These are phyloP conservation scores for Ovis aries DNA, from an alignment of 2,113 vertebrate genomes.

Conservation along the genomic window ARS-UI_Ramb_v3.0 NC_056056.1:174453501-174454000, in stretches of 20 bases:
- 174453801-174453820: not conserved
- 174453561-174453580: constrained; percentile 52
- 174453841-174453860: not conserved
- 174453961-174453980: not conserved
- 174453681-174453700: not conserved
- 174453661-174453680: not conserved
- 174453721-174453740: not conserved
- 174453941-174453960: not conserved
- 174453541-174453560: constrained; percentile 43
- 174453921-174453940: not conserved
- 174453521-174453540: constrained; percentile 33
- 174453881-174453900: not conserved
- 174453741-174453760: not conserved
- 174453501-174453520: constrained; percentile 46
- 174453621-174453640: not conserved
- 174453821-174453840: not conserved
- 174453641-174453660: not conserved
- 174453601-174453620: not conserved
- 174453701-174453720: not conserved
- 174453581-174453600: not conserved
- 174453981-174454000: not conserved
- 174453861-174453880: not conserved
- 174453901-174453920: not conserved
- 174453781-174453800: not conserved
- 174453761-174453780: not conserved